Conservation (phyloP, 2,113 vertebrate genomes). For the Gymnorhina tibicen region DNA sequence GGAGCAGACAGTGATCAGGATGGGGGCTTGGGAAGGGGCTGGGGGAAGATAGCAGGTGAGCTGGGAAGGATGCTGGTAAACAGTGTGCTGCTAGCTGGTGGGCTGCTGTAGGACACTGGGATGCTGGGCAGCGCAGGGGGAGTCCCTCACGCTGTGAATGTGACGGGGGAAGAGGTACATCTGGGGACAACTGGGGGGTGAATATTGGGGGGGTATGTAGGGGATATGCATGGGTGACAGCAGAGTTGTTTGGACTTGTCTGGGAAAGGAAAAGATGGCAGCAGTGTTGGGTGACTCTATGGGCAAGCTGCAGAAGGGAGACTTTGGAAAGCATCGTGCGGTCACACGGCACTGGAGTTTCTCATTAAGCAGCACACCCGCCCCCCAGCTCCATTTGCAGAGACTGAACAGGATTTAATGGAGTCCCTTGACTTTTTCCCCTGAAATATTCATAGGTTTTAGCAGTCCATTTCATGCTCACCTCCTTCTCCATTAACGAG, state of each 20-base stretch:
- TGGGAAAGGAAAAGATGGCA: neutral
- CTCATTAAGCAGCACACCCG: slow-evolving; percentile 23
- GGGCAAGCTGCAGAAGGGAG: neutral
- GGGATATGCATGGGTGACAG: accelerated
- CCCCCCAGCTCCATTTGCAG: slow-evolving; percentile 51
- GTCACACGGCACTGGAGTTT: neutral
- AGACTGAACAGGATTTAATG: slow-evolving; percentile 62
- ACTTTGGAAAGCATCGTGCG: neutral
- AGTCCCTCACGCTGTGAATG: accelerated
- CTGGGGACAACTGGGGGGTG: neutral
- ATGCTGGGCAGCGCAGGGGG: neutral
- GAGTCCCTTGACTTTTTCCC: slow-evolving; percentile 66
- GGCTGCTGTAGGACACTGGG: neutral
- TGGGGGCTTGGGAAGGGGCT: neutral
- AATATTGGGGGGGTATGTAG: neutral
- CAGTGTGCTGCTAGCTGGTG: neutral
- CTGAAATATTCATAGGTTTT: slow-evolving; percentile 76
- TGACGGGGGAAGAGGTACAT: neutral
- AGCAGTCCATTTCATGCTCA: slow-evolving; percentile 62
- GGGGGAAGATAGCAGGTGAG: neutral
- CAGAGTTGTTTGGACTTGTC: neutral
- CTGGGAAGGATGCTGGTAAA: neutral
- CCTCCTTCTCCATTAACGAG: slow-evolving; percentile 61
- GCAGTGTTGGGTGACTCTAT: neutral
- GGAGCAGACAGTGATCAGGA: neutral